Evolutionary conservation across 2,888 invertebrate species (phyloP).

Genomic region (Andricus curvator): DNA sequence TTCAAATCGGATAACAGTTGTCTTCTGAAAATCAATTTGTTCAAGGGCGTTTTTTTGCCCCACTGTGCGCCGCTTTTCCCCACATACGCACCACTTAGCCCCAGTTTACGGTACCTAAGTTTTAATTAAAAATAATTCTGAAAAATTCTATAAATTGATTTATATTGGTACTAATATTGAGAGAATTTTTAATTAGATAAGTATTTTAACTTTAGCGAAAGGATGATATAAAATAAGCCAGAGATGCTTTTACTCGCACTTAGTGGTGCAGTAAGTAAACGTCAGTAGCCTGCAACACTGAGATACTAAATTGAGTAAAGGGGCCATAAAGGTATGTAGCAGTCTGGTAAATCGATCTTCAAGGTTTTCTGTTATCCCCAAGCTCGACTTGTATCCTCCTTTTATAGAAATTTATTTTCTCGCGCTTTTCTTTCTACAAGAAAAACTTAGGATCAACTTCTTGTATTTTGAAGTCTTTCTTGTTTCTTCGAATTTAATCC

Average conservation of each 20-base stretch:
- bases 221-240: background rate
- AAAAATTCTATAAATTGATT: no score
- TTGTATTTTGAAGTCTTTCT: background rate
- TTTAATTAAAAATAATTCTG: no score
- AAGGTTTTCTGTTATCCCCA: slow-evolving; percentile 15
- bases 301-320: slow-evolving; percentile 29
- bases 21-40: no score
- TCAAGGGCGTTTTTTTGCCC: no score
- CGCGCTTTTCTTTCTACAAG: background rate
- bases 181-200: no score
- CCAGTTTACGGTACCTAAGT: no score
- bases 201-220: background rate
- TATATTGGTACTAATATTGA: no score
- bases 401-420: slow-evolving; percentile 27
- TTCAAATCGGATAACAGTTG: no score
- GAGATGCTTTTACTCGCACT: background rate
- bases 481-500: background rate
- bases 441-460: background rate
- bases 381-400: background rate
- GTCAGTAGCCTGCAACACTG: slow-evolving; percentile 25
- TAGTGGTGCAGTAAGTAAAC: slow-evolving; percentile 5
- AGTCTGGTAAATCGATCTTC: slow-evolving; percentile 41
- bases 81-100: no score
- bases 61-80: no score
- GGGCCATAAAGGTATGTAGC: slow-evolving; percentile 39